Evolutionary conservation across 2,797 vertebrate species (phyloP), one percentile per base, ranked within the genome.

Genomic region (Lagocephalus sceleratus): DNA sequence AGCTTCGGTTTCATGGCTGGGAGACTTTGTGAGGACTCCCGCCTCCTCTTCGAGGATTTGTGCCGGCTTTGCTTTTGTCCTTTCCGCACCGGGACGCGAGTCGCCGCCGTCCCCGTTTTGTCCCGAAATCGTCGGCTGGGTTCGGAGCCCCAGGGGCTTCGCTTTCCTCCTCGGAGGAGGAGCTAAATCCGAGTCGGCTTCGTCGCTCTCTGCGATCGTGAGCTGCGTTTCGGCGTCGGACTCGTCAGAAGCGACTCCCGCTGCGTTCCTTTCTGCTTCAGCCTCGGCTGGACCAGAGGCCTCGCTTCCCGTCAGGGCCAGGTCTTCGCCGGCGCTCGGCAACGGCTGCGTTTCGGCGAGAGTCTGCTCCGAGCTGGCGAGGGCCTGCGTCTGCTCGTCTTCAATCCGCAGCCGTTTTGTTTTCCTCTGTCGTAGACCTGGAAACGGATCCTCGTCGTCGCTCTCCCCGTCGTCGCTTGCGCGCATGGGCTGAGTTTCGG

Each of bases 401-500:
- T 68, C 20, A 12, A 43, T 44, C 17, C 41, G 23, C 11, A 54
- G 45, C 9, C 6, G 21, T 29, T 61, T 75, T 51, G 55, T 66
- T 61, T 62, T 69, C 12, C 54, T 62, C 66, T 64, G 75, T n/a
- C 26, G 49, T 3, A 38, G 46, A 12, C 50, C 23, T 51, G 32
- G 26, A 19, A 57, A 7, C 0, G 3, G 45, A 7, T 68, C 68
- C 1, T 45, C 70, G 3, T 47, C 57, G 35, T 73, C 53, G 9
- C 63, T 72, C 47, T 76, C 59, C 50, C 53, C 42, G 26, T 26
- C 14, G 9, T 21, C 46, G 23, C 16, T 29, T 3, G 20, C 3
- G 19, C 26, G 43, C 32, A 73, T 55, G 5, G 71, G 76, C 57
- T 83, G 69, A 2, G 62, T 75, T 65, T 69, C 60, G 47, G 45